Percentiles rank a stretch among this genome's conserved stretches.
These are phyloP conservation scores for Stenopsyche tienmushanensis DNA, from an alignment of 1,140 invertebrate species.

Conservation along the genomic window DNA sequence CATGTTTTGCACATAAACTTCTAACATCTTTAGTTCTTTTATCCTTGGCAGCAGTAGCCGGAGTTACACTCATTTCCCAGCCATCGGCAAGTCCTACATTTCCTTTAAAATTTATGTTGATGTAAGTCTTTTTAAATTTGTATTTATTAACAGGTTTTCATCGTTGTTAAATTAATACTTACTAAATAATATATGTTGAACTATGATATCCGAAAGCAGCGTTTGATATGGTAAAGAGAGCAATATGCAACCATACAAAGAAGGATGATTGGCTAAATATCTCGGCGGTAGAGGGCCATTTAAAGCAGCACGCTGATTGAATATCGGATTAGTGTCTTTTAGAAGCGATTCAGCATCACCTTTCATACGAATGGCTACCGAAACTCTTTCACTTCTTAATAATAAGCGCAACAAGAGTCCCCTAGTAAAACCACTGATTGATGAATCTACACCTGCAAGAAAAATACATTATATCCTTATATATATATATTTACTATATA, in stretches of 20 bases:
- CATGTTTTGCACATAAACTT: slow-evolving; percentile 56
- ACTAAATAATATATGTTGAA: slow-evolving; percentile 55
- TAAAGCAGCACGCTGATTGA: slow-evolving; percentile 48
- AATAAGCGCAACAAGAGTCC: slow-evolving; percentile 82
- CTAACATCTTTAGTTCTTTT: slow-evolving; percentile 78
- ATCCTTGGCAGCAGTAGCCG: slow-evolving; percentile 79
- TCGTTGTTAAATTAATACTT: too few species aligned
- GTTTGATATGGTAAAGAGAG: slow-evolving; percentile 73
- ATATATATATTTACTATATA: too few species aligned
- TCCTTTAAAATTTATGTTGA: slow-evolving; percentile 39
- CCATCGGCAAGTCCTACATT: slow-evolving; percentile 49
- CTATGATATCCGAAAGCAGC: slow-evolving; percentile 58
- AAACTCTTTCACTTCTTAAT: slow-evolving; percentile 81
- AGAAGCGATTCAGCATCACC: slow-evolving; percentile 43
- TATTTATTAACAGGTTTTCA: too few species aligned
- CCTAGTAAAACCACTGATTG: slow-evolving; percentile 82
- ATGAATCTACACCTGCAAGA: slow-evolving; percentile 44
- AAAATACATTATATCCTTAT: too few species aligned
- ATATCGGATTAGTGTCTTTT: slow-evolving; percentile 44
- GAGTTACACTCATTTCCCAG: slow-evolving; percentile 69
- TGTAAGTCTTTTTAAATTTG: too few species aligned
- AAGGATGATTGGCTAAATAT: slow-evolving; percentile 44
- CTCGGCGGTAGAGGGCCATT: slow-evolving; percentile 48
- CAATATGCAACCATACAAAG: slow-evolving; percentile 60
- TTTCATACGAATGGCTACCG: slow-evolving; percentile 68